Base-by-base conservation (phyloP, 2,888 invertebrate species). In the Hedya salicella region DNA sequence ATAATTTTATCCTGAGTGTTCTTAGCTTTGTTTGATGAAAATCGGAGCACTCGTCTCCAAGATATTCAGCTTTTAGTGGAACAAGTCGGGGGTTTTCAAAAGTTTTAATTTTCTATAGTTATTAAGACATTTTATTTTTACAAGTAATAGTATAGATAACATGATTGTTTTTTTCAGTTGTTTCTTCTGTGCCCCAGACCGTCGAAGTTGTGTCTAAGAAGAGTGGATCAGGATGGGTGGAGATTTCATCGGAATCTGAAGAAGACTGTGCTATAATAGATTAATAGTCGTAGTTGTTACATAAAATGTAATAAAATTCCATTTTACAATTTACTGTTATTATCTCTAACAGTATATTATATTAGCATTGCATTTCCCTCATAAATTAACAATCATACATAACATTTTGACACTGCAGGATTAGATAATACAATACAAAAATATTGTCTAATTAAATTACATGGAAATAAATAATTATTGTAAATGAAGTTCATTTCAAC, bases 191-290 rank as follows among this genome's bases (percentile, higher is more conserved):
- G 61, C 84, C 86, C 13, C 82, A 86, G 65, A 89, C 89, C 56
- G 91, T 88, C 56, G 91, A 91, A 79, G 78, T 87, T 16, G 78
- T 84, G 53, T 73, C 78, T 3, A 88, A 87, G 70, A 79, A 84
- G 69, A 84, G 81, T 52, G 75, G 80, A 36, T 86, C 90, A 56
- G 75, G 81, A 64, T 92, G 92, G 92, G 88, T 92, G 75, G 92
- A 92, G 76, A 81, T 92, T 71, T 91, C 92, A 69, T 92, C 92
- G 67, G 92, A 87, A 66, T 92, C 92, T 3, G 91, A 88, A 40
- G 91, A 81, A 70, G 80, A 85, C 59, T 82, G 73, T 85, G 72
- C 68, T 63, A 62, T 75, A 77, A 70, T 78, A 63, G 73, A 73
- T 70, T 76, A 68, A 68, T 61, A 69, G 62, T 46, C 68, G 30